Conservation (phyloP, 2,113 vertebrate species). For the Salvelinus fontinalis region DNA sequence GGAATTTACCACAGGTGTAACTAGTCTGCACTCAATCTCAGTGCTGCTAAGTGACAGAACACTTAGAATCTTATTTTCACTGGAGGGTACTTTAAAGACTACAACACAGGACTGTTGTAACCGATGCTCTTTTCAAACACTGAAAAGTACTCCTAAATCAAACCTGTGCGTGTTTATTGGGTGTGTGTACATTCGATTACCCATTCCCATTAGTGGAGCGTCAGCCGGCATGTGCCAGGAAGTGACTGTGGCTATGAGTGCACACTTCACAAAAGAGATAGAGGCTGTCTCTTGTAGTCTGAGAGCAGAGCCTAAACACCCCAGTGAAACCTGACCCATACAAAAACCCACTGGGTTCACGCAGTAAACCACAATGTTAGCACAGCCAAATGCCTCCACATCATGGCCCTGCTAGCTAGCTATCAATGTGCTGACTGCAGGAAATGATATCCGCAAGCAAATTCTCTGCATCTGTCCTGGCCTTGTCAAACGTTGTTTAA, state of each 20-base stretch:
- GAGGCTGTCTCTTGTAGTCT: too few species aligned
- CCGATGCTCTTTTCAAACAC: neutral
- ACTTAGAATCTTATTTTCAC: constrained; percentile 19
- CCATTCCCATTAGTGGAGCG: neutral
- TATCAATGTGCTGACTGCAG: too few species aligned
- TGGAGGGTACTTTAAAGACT: neutral
- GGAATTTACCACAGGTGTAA: neutral
- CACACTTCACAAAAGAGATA: constrained; percentile 18
- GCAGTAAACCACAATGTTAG: too few species aligned
- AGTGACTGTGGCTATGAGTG: constrained; percentile 15
- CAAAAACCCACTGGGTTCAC: neutral
- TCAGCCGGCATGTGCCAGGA: constrained; percentile 13
- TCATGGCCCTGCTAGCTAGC: too few species aligned
- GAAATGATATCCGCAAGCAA: too few species aligned
- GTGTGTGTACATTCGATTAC: constrained; percentile 6
- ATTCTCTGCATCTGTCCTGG: too few species aligned
- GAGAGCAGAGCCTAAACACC: neutral
- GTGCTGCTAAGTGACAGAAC: constrained; percentile 4
- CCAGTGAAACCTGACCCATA: neutral
- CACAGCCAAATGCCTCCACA: too few species aligned
- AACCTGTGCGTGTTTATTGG: neutral
- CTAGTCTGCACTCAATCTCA: neutral
- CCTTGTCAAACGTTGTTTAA: too few species aligned
- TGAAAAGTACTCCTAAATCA: too few species aligned
- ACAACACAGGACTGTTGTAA: constrained; percentile 9